Evolutionary conservation across 2,113 vertebrate species (phyloP), one percentile per base, ranked within the genome.

Genomic region (Nothobranchius kuhntae): DNA sequence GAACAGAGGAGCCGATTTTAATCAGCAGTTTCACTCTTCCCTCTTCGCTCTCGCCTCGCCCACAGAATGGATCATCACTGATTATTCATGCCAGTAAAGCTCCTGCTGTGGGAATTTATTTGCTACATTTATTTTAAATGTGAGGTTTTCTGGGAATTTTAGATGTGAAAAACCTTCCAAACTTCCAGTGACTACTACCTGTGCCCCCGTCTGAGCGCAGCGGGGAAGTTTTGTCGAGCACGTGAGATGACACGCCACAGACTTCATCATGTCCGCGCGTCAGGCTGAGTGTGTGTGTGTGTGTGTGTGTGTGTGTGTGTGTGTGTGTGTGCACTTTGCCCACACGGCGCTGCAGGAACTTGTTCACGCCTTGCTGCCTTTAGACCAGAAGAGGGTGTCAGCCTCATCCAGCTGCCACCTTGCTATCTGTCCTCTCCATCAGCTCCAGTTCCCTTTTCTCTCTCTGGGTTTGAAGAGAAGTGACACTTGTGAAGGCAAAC

Each of bases 391-490:
- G 35, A 68, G 88, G 73, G 79, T 86, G 89, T 83, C 68, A 53
- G 54, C 77, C 57, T 67, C 74, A 79, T 90, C 87, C 87, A 89
- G 88, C 85, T 90, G 89, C 82, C 60, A 42, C 60, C 17, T 26
- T 44, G 11, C 54, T 87, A 90, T 90, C 89, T 77, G 61, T 66
- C 66, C 35, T 60, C 78, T 89, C 86, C 86, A 89, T 89, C 88
- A 65, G 81, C 0, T 48, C 65, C 80, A 85, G 79, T 91, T 91
- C 89, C 88, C 88, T 69, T 88, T 89, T 87, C 66, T 84, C 35
- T 75, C 70, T 72, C 50, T 72, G 60, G 62, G 59, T 56, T 54
- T 69, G 71, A 85, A 77, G 66, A 87, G 80, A 89, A 88, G 72
- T 85, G 73, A 80, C 84, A 83, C 85, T 78, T 77, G 42, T 53